phyloP scores from a whole-genome alignment of 2,113 vertebrate genomes.

The Zosterops japonicus region DNA sequence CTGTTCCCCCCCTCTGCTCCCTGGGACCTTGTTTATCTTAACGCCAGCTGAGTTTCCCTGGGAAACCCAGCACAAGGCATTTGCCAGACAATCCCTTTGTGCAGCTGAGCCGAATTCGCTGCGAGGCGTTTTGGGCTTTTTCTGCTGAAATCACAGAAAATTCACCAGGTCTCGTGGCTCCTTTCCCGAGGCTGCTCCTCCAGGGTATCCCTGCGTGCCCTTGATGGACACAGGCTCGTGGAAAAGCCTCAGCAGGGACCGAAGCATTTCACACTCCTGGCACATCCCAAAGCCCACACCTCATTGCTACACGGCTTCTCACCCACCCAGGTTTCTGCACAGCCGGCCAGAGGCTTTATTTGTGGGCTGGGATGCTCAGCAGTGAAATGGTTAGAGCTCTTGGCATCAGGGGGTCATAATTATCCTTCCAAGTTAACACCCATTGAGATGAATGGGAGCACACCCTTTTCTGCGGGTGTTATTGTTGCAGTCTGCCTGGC shows the following conservation, averaged over 20 bases:
- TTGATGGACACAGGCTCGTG: neutral
- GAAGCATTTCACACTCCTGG: neutral
- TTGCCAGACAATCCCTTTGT: neutral
- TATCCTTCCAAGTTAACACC: constrained; percentile 56
- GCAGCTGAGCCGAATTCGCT: neutral
- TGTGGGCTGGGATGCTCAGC: constrained; percentile 48
- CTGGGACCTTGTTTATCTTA: constrained; percentile 10
- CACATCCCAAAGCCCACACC: neutral
- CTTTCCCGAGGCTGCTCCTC: neutral
- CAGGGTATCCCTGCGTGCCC: neutral
- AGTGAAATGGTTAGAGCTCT: constrained; percentile 10
- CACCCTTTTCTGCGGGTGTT: constrained; percentile 59
- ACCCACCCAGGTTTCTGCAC: constrained; percentile 15
- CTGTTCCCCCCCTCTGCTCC: neutral
- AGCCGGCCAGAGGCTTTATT: constrained; percentile 40
- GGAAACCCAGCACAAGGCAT: constrained; percentile 1
- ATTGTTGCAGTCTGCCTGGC: constrained; percentile 55
- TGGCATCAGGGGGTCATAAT: constrained; percentile 56
- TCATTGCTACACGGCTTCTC: neutral
- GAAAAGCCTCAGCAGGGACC: neutral
- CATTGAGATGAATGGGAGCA: constrained; percentile 55
- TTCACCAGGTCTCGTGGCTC: neutral
- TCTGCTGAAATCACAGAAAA: neutral
- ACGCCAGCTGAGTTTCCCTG: constrained; percentile 26
- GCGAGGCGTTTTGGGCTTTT: neutral